Evolutionary conservation across 2,797 vertebrate genomes (phyloP).

Genomic region (Syndactyla subalaris): DNA sequence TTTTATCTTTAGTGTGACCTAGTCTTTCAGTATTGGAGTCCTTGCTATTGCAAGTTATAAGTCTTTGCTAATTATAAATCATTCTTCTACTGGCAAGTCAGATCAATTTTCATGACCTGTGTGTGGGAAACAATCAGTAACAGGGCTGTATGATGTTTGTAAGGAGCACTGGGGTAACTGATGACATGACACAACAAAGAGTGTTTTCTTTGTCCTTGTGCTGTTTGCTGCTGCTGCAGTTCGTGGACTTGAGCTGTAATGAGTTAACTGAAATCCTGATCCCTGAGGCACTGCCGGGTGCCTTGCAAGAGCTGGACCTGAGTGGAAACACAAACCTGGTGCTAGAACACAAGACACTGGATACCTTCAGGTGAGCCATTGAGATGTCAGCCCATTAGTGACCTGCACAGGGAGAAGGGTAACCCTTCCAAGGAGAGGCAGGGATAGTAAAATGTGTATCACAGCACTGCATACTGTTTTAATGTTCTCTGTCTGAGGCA

Average conservation of each 20-base stretch:
- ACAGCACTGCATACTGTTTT: not conserved
- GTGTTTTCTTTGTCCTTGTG: not conserved
- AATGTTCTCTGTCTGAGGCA: not conserved
- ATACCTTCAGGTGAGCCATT: constrained; percentile 89
- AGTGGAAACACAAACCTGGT: constrained; percentile 91
- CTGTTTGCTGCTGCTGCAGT: constrained; percentile 73
- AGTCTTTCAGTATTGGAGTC: not conserved
- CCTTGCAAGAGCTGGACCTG: constrained; percentile 93
- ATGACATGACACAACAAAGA: not conserved
- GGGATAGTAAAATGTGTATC: not conserved
- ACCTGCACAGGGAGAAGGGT: not conserved
- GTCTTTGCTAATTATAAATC: not conserved
- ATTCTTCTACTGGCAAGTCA: not conserved
- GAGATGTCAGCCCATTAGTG: not conserved
- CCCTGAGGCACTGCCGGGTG: constrained; percentile 87
- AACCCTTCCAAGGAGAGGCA: not conserved
- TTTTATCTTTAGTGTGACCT: not conserved
- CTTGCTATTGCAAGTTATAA: not conserved
- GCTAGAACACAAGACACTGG: constrained; percentile 93
- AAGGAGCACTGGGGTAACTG: not conserved
- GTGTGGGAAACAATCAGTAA: not conserved
- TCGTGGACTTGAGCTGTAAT: constrained; percentile 96
- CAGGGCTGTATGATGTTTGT: not conserved
- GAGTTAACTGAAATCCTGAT: constrained; percentile 93
- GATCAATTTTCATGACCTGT: not conserved